Percentiles rank a stretch among this genome's conserved stretches.
Evolutionary conservation across 2,888 invertebrate genomes (phyloP).

Genomic region (Adineta ricciae): DNA sequence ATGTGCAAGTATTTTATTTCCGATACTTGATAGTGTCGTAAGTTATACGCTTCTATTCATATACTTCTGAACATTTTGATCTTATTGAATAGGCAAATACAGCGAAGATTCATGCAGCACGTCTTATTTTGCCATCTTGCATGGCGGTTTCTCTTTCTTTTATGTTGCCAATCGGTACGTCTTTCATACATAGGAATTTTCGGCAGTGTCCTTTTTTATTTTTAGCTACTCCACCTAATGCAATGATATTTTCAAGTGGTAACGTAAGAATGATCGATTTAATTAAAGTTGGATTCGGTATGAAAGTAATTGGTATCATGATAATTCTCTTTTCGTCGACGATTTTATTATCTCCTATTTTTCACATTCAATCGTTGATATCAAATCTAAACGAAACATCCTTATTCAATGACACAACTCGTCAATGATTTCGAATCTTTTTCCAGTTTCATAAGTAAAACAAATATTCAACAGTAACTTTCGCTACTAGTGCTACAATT

Average conservation of each 20-base stretch:
- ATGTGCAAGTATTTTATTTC: not conserved
- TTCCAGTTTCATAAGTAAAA: too few relatives aligned
- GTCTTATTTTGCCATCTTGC: not conserved
- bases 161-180: not conserved
- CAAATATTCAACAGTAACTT: too few relatives aligned
- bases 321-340: not conserved
- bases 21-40: not conserved
- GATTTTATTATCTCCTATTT: not conserved
- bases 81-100: not conserved
- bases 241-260: slow-evolving; percentile 1
- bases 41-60: not conserved
- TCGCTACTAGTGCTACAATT: too few relatives aligned
- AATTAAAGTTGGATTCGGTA: not conserved
- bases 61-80: not conserved
- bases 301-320: not conserved
- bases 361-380: not conserved
- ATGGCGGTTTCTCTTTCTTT: slow-evolving; percentile 5
- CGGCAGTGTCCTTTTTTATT: not conserved
- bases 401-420: not conserved
- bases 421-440: not conserved
- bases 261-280: not conserved
- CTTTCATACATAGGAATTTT: not conserved
- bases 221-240: not conserved
- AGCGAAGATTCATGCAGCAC: not conserved
- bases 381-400: not conserved